Evolutionary conservation across 2,113 vertebrate species (phyloP), one percentile per base, ranked within the genome.

Genomic region (Ramphastos sulfuratus): DNA sequence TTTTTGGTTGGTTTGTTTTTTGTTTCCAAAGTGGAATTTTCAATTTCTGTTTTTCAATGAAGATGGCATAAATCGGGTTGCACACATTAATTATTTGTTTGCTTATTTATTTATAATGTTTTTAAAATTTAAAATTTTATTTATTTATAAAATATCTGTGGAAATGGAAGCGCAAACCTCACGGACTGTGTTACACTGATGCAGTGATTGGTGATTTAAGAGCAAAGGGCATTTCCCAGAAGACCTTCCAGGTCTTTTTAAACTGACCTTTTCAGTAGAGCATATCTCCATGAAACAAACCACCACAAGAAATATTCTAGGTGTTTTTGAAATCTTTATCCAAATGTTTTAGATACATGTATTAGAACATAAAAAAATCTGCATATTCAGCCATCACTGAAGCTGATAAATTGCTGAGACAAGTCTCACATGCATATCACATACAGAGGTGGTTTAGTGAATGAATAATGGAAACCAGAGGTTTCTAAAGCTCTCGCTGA

Each of bases 341-440:
- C 69, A 77, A 37, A 23, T 74, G 24, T 73, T 91, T 69, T 55
- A 46, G 64, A 56, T 59, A 30, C 5, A 9, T n/a, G 5, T 21
- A 37, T 66, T 13, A 46, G 37, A 60, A 75, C 19, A 46, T 10
- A 73, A 82, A 77, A 77, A 82, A 77, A 77, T 82, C 46, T 87
- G 42, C 61, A n/a, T 80, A n/a, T 82, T 82, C 48, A 56, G 37
- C n/a, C 25, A 21, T 60, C 79, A 16, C 35, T 63, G 55, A 55
- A 82, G 67, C 46, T 66, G 67, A 42, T 56, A 54, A 85, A 81
- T 39, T 58, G 33, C 87, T 17, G 7, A 69, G 80, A 46, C 44
- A 46, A 27, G 72, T 93, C 52, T 89, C 3, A 6, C 15, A 39
- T 1, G 2, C 31, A 15, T 24, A 19, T 48, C 0, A 0, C 37